phyloP scores from a whole-genome alignment of 2,797 vertebrate species.

The Anas georgica region DNA sequence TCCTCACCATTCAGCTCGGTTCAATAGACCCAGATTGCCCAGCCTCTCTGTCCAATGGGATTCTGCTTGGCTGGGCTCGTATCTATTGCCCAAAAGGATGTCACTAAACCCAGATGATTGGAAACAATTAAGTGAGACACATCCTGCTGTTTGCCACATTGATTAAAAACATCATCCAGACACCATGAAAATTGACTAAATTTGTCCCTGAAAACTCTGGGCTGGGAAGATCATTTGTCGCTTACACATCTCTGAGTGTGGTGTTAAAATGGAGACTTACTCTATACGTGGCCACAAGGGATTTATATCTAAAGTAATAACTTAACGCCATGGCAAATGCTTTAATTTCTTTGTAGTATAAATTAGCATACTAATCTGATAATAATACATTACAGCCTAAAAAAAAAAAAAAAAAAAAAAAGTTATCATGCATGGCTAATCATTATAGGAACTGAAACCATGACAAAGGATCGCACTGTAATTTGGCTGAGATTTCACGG shows the following conservation, averaged over 20 bases:
- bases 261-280: neutral
- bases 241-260: neutral
- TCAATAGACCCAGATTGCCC: neutral
- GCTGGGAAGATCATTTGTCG: neutral
- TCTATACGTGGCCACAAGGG: neutral
- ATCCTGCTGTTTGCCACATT: neutral
- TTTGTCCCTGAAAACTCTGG: neutral
- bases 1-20: neutral
- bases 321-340: neutral
- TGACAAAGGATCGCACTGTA: neutral
- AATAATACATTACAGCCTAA: constrained; percentile 12
- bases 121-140: neutral
- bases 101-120: neutral
- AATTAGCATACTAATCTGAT: constrained; percentile 62
- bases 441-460: neutral
- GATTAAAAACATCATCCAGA: neutral
- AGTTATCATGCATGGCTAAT: neutral
- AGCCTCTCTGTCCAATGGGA: neutral
- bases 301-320: constrained; percentile 51
- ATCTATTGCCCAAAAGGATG: neutral
- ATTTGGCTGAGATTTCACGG: neutral
- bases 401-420: neutral
- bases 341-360: constrained; percentile 57
- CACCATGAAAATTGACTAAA: neutral
- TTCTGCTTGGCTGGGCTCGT: neutral